A percentile compares a stretch with the other conserved stretches of the same genome.
phyloP scores from a whole-genome alignment of 1,140 invertebrate genomes.

The Charaxes varanes region DNA sequence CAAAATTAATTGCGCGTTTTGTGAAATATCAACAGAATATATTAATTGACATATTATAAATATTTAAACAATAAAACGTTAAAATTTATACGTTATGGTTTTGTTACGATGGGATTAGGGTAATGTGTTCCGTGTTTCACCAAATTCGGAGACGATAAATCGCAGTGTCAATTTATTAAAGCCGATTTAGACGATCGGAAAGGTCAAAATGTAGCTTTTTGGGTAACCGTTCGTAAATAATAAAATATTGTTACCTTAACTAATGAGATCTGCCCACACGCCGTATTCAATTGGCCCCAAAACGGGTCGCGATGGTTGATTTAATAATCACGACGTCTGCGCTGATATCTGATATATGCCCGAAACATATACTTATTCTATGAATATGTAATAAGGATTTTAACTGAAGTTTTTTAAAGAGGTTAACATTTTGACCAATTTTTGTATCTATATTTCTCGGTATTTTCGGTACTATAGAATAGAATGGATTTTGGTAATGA shows the following conservation, averaged over 20 bases:
- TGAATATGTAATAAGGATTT: background rate
- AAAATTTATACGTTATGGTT: conserved; percentile 1
- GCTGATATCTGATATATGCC: conserved; percentile 12
- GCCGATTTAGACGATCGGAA: conserved; percentile 9
- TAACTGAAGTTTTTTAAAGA: background rate
- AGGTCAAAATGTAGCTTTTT: conserved; percentile 16
- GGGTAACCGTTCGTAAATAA: conserved; percentile 12
- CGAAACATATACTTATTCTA: conserved; percentile 9
- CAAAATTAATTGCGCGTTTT: too few species aligned
- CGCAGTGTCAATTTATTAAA: background rate
- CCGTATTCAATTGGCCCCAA: conserved; percentile 32
- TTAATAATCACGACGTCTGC: conserved; percentile 15
- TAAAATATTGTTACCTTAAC: conserved; percentile 19
- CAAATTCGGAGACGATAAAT: conserved; percentile 3
- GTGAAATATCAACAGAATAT: too few species aligned
- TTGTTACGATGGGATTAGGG: background rate
- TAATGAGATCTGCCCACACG: conserved; percentile 34
- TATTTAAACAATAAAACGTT: too few species aligned
- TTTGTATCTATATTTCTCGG: too few species aligned
- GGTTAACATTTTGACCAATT: too few species aligned
- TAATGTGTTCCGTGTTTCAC: conserved; percentile 4
- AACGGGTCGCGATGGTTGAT: conserved; percentile 28
- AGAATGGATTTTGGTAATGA: too few species aligned
- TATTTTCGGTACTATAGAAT: too few species aligned
- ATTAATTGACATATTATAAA: too few species aligned